Evolutionary conservation across 2,888 invertebrate genomes (phyloP).

Genomic region (Exocentrus adspersus): DNA sequence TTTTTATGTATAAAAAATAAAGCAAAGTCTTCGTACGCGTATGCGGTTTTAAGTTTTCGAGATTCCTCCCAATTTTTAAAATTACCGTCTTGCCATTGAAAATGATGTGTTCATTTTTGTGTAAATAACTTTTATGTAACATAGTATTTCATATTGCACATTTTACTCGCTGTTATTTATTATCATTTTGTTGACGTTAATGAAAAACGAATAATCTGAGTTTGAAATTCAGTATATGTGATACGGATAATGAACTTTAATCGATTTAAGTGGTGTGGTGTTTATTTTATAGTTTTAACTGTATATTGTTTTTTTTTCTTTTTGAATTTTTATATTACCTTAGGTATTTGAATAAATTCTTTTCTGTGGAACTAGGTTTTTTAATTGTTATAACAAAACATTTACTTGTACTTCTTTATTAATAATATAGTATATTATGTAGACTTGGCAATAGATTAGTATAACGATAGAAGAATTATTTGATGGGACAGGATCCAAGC

Average conservation of each 20-base stretch:
- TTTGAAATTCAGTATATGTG: constrained; percentile 36
- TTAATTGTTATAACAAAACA: constrained; percentile 3
- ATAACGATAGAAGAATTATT: too few relatives aligned
- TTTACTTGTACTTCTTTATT: neutral
- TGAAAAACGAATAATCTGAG: constrained; percentile 32
- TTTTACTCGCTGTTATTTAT: constrained; percentile 33
- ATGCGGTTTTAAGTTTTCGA: neutral
- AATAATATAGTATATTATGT: too few relatives aligned
- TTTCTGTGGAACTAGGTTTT: constrained; percentile 25
- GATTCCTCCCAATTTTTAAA: constrained; percentile 10
- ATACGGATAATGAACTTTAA: constrained; percentile 32
- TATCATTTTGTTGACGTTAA: constrained; percentile 30
- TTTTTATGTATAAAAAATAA: constrained; percentile 34
- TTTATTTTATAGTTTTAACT: constrained; percentile 22
- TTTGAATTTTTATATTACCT: constrained; percentile 27
- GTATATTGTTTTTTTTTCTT: constrained; percentile 26
- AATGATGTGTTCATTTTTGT: constrained; percentile 36
- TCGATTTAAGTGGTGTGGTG: constrained; percentile 38
- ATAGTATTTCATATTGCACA: constrained; percentile 24
- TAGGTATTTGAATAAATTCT: constrained; percentile 29
- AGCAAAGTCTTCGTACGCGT: constrained; percentile 20
- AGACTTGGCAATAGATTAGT: too few relatives aligned
- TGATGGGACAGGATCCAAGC: too few relatives aligned
- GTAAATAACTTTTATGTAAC: constrained; percentile 26
- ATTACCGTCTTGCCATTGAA: constrained; percentile 9